phyloP scores from a whole-genome alignment of 2,797 vertebrate species.

The Karalla daura region DNA sequence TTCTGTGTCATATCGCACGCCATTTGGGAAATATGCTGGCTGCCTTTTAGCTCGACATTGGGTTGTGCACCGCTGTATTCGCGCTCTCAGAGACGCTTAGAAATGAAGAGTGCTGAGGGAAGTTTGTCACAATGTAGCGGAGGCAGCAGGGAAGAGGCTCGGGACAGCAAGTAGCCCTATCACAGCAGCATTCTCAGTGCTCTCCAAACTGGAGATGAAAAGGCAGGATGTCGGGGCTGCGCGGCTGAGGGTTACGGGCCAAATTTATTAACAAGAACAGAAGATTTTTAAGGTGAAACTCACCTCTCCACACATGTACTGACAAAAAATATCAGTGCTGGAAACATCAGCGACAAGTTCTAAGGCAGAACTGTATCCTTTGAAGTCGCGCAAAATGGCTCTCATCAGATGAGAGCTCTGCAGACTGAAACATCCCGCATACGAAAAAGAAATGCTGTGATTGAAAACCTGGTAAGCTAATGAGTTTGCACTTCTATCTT shows the following conservation, averaged over 20 bases:
- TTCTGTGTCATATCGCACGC: conserved; percentile 35
- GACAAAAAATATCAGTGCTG: conserved; percentile 56
- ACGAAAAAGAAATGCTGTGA: conserved; percentile 74
- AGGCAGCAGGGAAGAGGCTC: conserved; percentile 30
- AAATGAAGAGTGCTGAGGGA: conserved; percentile 35
- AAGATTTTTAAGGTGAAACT: conserved; percentile 38
- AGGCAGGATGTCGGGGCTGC: conserved; percentile 13
- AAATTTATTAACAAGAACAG: conserved; percentile 29
- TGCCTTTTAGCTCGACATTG: conserved; percentile 47
- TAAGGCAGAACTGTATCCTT: conserved; percentile 64
- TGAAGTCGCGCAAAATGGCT: conserved; percentile 76
- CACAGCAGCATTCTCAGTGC: conserved; percentile 46
- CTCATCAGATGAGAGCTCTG: conserved; percentile 74
- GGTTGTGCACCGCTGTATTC: conserved; percentile 41
- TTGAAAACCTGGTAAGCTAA: conserved; percentile 84
- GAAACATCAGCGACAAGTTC: conserved; percentile 58
- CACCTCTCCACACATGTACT: conserved; percentile 42
- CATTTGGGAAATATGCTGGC: conserved; percentile 67
- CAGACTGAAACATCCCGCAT: conserved; percentile 68
- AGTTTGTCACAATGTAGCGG: conserved; percentile 41
- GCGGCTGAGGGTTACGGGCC: conserved; percentile 17
- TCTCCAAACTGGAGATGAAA: conserved; percentile 31
- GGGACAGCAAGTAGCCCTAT: conserved; percentile 35
- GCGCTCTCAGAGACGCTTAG: conserved; percentile 42
- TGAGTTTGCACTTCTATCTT: conserved; percentile 85